phyloP scores from a whole-genome alignment of 2,797 vertebrate genomes.

The Morelia viridis region DNA sequence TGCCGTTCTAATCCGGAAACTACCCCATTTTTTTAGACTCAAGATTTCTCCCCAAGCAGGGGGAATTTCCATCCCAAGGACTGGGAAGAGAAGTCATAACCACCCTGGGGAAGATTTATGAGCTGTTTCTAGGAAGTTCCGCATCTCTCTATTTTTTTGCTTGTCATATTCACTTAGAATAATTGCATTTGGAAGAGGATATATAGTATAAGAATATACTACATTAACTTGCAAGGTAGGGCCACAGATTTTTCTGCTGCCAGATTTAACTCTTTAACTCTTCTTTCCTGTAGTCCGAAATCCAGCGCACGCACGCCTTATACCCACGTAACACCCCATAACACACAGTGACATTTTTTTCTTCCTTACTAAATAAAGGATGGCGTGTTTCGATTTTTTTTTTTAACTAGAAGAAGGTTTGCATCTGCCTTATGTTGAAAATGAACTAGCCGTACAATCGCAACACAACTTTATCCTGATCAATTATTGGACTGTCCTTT shows the following conservation, averaged over 20 bases:
- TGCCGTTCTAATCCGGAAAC: not conserved
- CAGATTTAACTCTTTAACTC: slow-evolving; percentile 15
- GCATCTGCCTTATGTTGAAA: too few species aligned
- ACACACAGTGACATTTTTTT: not conserved
- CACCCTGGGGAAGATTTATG: not conserved
- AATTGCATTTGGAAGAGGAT: not conserved
- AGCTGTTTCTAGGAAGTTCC: not conserved
- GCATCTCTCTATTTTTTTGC: not conserved
- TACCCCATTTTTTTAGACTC: not conserved
- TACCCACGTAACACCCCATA: too few species aligned
- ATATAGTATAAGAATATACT: not conserved
- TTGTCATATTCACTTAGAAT: slow-evolving; percentile 6
- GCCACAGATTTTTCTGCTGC: not conserved
- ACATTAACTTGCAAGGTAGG: not conserved
- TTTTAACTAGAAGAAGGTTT: too few species aligned
- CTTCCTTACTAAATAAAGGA: not conserved
- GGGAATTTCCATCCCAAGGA: not conserved
- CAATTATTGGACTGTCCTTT: too few species aligned
- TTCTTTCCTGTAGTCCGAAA: not conserved
- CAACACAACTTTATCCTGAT: too few species aligned
- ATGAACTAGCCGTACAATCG: too few species aligned
- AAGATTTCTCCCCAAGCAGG: not conserved
- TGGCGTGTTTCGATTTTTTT: not conserved
- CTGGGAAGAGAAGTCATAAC: not conserved
- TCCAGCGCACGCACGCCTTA: too few species aligned